A percentile compares a stretch with the other conserved stretches of the same genome.
phyloP scores from a whole-genome alignment of 2,888 invertebrate genomes.

The Aspidiotus rigidus region DNA sequence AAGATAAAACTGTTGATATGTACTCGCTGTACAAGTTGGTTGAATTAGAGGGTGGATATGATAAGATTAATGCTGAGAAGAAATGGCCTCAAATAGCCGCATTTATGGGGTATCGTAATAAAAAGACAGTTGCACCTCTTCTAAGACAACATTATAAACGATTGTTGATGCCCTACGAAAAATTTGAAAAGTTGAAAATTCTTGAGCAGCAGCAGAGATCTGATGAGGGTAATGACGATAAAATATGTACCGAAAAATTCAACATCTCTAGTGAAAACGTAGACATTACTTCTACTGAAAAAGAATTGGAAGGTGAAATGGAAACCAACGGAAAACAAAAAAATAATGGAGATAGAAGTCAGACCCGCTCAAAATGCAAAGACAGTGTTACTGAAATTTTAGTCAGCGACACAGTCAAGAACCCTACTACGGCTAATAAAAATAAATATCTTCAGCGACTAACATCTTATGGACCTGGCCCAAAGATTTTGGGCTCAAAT shows the following conservation, averaged over 20 bases:
- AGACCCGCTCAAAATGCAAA: constrained; percentile 27
- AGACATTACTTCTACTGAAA: constrained; percentile 15
- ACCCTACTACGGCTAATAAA: constrained; percentile 24
- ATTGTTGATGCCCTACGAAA: constrained; percentile 49
- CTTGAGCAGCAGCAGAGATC: constrained; percentile 7
- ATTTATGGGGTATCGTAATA: constrained; percentile 76
- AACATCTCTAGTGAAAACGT: not conserved
- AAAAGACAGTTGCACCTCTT: constrained; percentile 72
- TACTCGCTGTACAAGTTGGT: constrained; percentile 82
- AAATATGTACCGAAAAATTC: constrained; percentile 15
- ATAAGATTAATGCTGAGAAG: constrained; percentile 72
- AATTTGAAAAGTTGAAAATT: constrained; percentile 19
- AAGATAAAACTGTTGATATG: constrained; percentile 82
- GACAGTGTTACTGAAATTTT: constrained; percentile 30
- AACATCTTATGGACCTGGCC: constrained; percentile 58
- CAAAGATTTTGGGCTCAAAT: constrained; percentile 47
- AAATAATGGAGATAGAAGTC: constrained; percentile 5
- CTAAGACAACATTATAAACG: constrained; percentile 89
- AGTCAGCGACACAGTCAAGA: constrained; percentile 31
- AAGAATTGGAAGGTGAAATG: constrained; percentile 5
- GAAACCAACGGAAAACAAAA: not conserved
- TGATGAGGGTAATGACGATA: constrained; percentile 16
- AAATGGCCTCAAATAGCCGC: constrained; percentile 87
- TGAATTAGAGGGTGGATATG: constrained; percentile 77
- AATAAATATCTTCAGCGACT: constrained; percentile 53